These are phyloP conservation scores for Synergus laeviventris DNA, from an alignment of 2,888 invertebrate species.

Conservation along the genomic window DNA sequence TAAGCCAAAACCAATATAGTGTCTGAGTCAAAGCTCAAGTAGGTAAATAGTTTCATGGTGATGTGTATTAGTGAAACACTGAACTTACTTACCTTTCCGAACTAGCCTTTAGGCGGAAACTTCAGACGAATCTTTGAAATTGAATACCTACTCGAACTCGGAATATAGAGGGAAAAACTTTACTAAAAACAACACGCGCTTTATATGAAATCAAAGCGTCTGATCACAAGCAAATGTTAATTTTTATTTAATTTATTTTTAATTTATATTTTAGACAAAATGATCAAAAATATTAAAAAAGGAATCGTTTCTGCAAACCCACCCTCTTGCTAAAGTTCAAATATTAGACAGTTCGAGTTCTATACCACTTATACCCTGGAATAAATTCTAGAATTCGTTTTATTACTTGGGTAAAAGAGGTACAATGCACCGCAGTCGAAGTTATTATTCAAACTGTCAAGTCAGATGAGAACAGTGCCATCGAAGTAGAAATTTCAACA, in stretches of 20 bases:
- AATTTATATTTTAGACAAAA: background rate
- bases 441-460: conserved; percentile 52
- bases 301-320: no score
- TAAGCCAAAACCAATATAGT: conserved; percentile 56
- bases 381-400: background rate
- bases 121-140: conserved; percentile 51
- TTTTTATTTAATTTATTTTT: background rate
- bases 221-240: background rate
- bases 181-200: background rate
- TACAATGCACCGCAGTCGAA: background rate
- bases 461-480: conserved; percentile 50
- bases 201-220: background rate
- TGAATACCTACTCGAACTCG: conserved; percentile 29
- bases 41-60: conserved; percentile 54
- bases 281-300: background rate
- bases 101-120: conserved; percentile 51
- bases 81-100: conserved; percentile 49
- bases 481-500: conserved; percentile 50
- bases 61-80: conserved; percentile 54
- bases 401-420: background rate
- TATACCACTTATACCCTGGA: background rate
- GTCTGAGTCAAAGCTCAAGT: conserved; percentile 51
- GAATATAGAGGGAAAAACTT: background rate
- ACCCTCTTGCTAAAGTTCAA: background rate
- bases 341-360: background rate